phyloP scores from a whole-genome alignment of 2,113 vertebrate genomes.

The Nycticorax nycticorax region DNA sequence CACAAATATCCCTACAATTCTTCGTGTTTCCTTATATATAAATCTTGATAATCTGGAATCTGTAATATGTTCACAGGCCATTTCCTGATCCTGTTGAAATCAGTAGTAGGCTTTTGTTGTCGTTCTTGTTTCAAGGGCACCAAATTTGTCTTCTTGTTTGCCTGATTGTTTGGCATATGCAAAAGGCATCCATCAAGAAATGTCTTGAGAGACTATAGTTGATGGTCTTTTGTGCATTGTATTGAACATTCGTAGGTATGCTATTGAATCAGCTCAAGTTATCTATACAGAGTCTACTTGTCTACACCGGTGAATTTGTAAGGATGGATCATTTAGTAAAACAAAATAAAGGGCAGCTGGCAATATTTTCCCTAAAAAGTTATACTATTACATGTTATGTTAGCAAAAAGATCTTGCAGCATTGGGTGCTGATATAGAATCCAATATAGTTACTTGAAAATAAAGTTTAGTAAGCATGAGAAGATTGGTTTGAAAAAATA shows the following conservation, averaged over 20 bases:
- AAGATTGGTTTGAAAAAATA: not conserved
- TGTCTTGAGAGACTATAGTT: not conserved
- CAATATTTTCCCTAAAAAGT: not conserved
- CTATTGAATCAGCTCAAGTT: not conserved
- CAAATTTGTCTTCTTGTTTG: conserved; percentile 23
- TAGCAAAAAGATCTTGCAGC: not conserved
- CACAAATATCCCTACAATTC: not conserved
- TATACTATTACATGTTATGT: not conserved
- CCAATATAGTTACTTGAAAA: not conserved
- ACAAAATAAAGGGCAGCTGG: not conserved
- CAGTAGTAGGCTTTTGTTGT: not conserved
- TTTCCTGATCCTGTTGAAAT: not conserved
- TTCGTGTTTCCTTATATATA: not conserved
- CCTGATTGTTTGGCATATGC: not conserved
- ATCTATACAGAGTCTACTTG: not conserved
- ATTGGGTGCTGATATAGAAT: not conserved
- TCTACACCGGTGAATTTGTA: not conserved
- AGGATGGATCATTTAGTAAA: not conserved
- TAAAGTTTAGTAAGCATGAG: not conserved
- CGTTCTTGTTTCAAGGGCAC: not conserved
- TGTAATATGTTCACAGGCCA: not conserved
- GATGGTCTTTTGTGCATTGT: not conserved
- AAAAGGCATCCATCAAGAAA: conserved; percentile 10
- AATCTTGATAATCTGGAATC: not conserved
- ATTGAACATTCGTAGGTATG: not conserved